Evolutionary conservation across 2,797 vertebrate species (phyloP).

Genomic region (Numenius phaeopus): DNA sequence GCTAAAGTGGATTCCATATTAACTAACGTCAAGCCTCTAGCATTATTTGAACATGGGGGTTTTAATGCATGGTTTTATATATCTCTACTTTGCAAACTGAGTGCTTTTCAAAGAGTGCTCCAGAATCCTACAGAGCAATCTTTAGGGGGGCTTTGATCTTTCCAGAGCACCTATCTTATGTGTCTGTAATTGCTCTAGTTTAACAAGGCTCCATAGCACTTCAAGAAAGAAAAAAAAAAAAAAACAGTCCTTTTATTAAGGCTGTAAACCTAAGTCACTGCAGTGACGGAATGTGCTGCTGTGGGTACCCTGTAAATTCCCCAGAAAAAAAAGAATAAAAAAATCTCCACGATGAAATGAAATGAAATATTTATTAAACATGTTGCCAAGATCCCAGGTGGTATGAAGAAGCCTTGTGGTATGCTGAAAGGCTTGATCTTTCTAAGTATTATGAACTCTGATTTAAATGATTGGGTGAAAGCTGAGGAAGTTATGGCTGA

Average conservation of each 20-base stretch:
- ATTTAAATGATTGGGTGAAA: slow-evolving; percentile 83
- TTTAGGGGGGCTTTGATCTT: slow-evolving; percentile 80
- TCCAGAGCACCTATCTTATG: slow-evolving; percentile 78
- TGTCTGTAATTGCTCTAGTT: slow-evolving; percentile 79
- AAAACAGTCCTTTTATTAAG: slow-evolving; percentile 77
- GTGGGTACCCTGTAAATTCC: slow-evolving; percentile 48
- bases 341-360: slow-evolving; percentile 70
- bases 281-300: slow-evolving; percentile 69
- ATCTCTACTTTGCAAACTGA: slow-evolving; percentile 75
- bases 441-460: slow-evolving; percentile 79
- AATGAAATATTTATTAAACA: slow-evolving; percentile 82
- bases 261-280: slow-evolving; percentile 77
- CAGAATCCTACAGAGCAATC: slow-evolving; percentile 71
- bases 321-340: neutral
- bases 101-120: slow-evolving; percentile 71
- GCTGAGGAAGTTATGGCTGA: slow-evolving; percentile 84
- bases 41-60: slow-evolving; percentile 42
- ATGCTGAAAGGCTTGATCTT: slow-evolving; percentile 85
- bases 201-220: slow-evolving; percentile 75
- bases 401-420: slow-evolving; percentile 81
- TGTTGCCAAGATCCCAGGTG: slow-evolving; percentile 79
- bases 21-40: slow-evolving; percentile 57
- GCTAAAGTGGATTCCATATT: slow-evolving; percentile 37
- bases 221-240: slow-evolving; percentile 45
- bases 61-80: slow-evolving; percentile 58